Evolutionary conservation across 2,888 invertebrate species (phyloP), one percentile per base, ranked within the genome.

Genomic region (Zaprionus obscuricornis): DNA sequence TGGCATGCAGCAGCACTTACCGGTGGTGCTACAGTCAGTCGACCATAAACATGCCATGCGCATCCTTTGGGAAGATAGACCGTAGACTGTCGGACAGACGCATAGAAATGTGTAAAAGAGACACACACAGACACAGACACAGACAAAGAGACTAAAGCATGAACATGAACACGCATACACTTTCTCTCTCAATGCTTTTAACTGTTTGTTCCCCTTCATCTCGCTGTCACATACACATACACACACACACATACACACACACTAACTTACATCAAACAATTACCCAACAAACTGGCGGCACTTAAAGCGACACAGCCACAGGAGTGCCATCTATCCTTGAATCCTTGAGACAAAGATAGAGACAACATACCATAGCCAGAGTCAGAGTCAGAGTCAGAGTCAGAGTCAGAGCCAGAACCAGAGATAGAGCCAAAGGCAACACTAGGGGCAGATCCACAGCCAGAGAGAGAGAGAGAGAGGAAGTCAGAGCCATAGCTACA

Each of bases 1-100:
- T 39, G 43, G 34, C 29, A 39, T n/a, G n/a, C n/a, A 10, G 27
- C 49, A 42, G 17, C 17, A 49, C 36, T 56, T 40, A 40, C 8
- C 13, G 42, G 2, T 37, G n/a, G n/a, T n/a, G n/a, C n/a, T 26
- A 26, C 20, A 7, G 43, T 11, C 39, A 37, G 33, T 36, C 47
- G 64, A 42, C 42, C 36, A 62, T 68, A 55, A 69, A 55, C 24
- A 68, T 66, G 37, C 50, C 34, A 34, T 24, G 14, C 8, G 18
- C 18, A 43, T 24, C 52, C 22, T 24, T 52, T 45, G 52, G 43
- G 56, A 56, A n/a, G 17, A n/a, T n/a, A n/a, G n/a, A n/a, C n/a
- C n/a, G n/a, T n/a, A n/a, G n/a, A n/a, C n/a, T n/a, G n/a, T n/a
- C n/a, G n/a, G n/a, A n/a, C n/a, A n/a, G n/a, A n/a, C n/a, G n/a